Conservation (phyloP, 2,113 vertebrate species). For the Todiramphus chloris region DNA sequence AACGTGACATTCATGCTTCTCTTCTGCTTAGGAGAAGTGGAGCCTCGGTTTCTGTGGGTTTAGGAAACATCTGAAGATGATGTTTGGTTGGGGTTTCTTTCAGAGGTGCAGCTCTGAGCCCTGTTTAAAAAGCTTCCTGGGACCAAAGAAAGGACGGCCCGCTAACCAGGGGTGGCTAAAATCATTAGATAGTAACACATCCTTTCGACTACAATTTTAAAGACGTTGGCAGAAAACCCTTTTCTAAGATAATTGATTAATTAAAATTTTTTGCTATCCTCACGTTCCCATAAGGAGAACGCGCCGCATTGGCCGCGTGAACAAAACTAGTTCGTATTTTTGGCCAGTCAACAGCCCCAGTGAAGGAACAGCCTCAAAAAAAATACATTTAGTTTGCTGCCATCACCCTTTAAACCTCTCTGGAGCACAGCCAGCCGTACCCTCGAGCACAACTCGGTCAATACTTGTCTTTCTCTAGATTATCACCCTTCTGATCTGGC, state of each 20-base stretch:
- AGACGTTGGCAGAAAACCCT: not conserved
- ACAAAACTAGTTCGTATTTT: rapidly evolving
- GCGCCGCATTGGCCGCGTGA: not conserved
- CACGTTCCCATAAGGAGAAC: rapidly evolving
- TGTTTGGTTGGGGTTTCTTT: not conserved
- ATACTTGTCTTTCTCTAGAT: not conserved
- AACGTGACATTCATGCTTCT: conserved; percentile 1
- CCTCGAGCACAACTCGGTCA: not conserved
- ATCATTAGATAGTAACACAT: not conserved
- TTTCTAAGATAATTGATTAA: not conserved
- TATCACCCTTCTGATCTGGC: rapidly evolving
- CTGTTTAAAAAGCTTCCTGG: not conserved
- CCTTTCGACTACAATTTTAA: not conserved
- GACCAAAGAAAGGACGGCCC: not conserved
- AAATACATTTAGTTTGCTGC: not conserved
- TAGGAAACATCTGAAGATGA: not conserved
- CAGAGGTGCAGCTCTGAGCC: not conserved
- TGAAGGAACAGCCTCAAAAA: not conserved
- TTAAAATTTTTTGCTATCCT: not conserved
- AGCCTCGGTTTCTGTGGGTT: not conserved
- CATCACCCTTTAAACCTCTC: not conserved
- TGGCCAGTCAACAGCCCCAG: not conserved
- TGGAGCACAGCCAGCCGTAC: not conserved
- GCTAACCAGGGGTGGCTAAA: not conserved
- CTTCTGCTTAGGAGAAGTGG: not conserved